phyloP scores from a whole-genome alignment of 2,113 vertebrate genomes.

The Bathybates hornii region DNA sequence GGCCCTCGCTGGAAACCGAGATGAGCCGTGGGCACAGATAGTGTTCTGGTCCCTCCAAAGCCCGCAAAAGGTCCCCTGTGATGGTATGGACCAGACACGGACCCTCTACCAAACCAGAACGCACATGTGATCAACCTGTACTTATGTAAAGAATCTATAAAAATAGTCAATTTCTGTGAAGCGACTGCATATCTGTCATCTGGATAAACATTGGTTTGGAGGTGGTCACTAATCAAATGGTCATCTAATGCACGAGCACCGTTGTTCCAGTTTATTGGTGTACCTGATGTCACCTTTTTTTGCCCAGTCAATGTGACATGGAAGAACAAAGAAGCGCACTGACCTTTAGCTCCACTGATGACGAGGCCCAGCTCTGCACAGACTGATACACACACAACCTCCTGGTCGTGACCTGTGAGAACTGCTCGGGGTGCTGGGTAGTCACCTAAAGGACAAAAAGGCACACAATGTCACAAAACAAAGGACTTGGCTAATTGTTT shows the following conservation, averaged over 20 bases:
- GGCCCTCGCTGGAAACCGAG: constrained; percentile 93
- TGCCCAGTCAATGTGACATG: not conserved
- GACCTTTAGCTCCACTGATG: constrained; percentile 98
- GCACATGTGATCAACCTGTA: not conserved
- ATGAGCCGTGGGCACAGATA: constrained; percentile 87
- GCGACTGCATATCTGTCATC: not conserved
- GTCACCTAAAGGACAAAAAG: constrained; percentile 76
- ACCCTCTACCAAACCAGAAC: constrained; percentile 76
- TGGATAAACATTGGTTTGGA: not conserved
- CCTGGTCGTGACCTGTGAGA: constrained; percentile 94
- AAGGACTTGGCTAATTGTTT: not conserved
- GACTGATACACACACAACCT: constrained; percentile 94
- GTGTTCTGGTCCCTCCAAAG: constrained; percentile 90
- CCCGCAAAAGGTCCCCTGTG: constrained; percentile 93
- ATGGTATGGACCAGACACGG: constrained; percentile 98
- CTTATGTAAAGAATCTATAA: not conserved
- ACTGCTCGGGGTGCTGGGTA: constrained; percentile 94
- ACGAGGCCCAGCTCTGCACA: constrained; percentile 97
- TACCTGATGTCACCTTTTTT: not conserved
- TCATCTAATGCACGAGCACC: not conserved
- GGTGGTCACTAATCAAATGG: not conserved
- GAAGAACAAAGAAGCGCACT: constrained; percentile 31
- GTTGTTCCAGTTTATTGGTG: not conserved
- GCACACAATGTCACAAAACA: not conserved
- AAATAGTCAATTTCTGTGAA: not conserved